These are phyloP conservation scores for Corythornis vintsioides DNA, from an alignment of 2,113 vertebrate genomes.

Conservation along the genomic window DNA sequence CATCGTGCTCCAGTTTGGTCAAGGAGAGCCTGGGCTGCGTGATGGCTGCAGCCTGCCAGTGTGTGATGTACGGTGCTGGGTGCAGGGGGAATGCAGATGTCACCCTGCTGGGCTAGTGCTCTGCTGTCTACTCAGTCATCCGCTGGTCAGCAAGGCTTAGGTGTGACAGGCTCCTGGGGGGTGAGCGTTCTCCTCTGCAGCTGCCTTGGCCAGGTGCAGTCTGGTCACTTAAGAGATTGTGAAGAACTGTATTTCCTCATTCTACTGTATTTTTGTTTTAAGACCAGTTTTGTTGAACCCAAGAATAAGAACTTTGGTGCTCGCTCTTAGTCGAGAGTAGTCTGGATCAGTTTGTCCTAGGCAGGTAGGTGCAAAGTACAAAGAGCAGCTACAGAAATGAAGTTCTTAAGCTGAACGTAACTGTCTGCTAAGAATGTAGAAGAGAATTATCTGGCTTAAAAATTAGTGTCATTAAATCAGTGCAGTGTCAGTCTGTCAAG, in stretches of 20 bases:
- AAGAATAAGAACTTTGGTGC: background rate
- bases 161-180: background rate
- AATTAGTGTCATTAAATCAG: background rate
- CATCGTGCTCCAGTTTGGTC: background rate
- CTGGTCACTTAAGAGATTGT: background rate
- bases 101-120: accelerated
- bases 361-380: background rate
- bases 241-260: background rate
- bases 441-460: background rate
- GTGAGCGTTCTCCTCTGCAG: background rate
- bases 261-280: background rate
- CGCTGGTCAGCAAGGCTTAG: background rate
- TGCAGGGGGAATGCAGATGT: background rate
- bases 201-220: background rate
- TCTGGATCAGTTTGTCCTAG: background rate
- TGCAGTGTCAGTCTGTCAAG: background rate
- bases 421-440: background rate
- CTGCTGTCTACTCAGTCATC: background rate
- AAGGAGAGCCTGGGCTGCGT: too few species aligned
- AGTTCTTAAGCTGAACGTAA: background rate
- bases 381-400: background rate
- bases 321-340: background rate
- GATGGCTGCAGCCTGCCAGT: background rate
- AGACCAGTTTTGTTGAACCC: background rate
- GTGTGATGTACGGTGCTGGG: background rate